Base-by-base conservation (phyloP, 92 coral and sea anemone species). In the Bergia sp. region DNA sequence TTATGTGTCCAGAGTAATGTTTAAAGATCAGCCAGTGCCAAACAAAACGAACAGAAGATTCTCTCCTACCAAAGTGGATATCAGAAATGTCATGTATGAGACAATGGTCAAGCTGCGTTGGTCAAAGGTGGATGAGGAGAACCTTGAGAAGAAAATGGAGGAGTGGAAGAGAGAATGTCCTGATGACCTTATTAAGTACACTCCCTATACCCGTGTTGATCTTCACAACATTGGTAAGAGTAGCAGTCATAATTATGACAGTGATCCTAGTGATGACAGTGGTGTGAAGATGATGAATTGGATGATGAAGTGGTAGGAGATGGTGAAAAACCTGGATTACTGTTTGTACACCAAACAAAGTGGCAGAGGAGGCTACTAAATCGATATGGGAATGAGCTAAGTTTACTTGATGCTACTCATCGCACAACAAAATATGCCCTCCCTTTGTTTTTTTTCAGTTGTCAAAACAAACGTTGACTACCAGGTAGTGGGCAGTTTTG, bases 311-410 rank as follows among this genome's bases (percentile, higher is more conserved):
- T 40, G 58, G 90, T 39, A 8, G 80, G 67, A 20, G 85, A 44
- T 66, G 84, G 37, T 42, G 44, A 40, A 11, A 58, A 58, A 7
- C 36, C 55, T 39, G 84, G 80, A 8, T 77, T 88, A 0, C 29
- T 88, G 86, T 88, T 88, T 80, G 86, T 88, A 10, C 79, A 88
- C 36, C 90, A 79, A 23, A 79, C 86, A 3, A 49, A 88, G 75
- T 87, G 90, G 90, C 85, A 78, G 47, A 50, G 85, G 44, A 77
- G 77, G 10, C 84, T 77, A 13, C 11, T 87, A 40, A 72, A 66
- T 21, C 81, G 87, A 16, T 88, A 88, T 81, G 91, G 91, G 41
- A 88, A 88, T 72, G 74, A 88, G 74, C 69, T 88, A 12, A 80
- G 86, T 80, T 42, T 88, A 61, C 87, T 88, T 23, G 81, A 71